These are phyloP conservation scores for Zosterops lateralis DNA, from an alignment of 2,113 vertebrate species.

Conservation along the genomic window DNA sequence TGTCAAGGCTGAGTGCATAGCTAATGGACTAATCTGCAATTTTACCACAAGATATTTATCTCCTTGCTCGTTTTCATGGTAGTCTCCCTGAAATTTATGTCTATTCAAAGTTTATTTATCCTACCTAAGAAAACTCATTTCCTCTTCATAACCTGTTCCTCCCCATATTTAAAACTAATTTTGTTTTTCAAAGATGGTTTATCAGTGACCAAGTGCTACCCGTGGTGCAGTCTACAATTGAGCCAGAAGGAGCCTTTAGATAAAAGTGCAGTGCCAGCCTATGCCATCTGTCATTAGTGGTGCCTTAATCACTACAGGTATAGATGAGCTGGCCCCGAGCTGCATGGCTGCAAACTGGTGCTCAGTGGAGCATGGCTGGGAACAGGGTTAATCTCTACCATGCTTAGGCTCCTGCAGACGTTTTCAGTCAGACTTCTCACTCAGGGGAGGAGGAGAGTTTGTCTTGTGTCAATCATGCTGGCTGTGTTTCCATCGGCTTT, in stretches of 20 bases:
- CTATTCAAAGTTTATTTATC: not conserved
- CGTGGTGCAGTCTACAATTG: accelerated
- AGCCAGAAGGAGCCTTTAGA: not conserved
- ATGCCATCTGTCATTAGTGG: not conserved
- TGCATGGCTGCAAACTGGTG: not conserved
- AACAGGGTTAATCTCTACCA: not conserved
- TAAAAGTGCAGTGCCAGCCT: not conserved
- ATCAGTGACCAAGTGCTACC: not conserved
- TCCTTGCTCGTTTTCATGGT: not conserved
- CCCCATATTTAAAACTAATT: not conserved
- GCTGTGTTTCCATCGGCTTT: not conserved
- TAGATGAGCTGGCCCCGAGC: not conserved
- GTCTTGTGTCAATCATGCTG: accelerated
- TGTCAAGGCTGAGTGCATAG: conserved; percentile 1
- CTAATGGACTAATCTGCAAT: not conserved
- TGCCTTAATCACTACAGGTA: not conserved
- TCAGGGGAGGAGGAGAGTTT: not conserved
- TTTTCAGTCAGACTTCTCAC: not conserved
- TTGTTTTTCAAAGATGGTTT: not conserved
- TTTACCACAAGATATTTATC: not conserved
- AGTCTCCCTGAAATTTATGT: not conserved
- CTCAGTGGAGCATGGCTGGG: not conserved
- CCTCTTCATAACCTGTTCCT: not conserved
- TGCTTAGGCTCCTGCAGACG: not conserved
- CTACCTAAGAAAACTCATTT: not conserved